phyloP scores from a whole-genome alignment of 1,140 invertebrate species.

The Carcinoscorpius rotundicauda region DNA sequence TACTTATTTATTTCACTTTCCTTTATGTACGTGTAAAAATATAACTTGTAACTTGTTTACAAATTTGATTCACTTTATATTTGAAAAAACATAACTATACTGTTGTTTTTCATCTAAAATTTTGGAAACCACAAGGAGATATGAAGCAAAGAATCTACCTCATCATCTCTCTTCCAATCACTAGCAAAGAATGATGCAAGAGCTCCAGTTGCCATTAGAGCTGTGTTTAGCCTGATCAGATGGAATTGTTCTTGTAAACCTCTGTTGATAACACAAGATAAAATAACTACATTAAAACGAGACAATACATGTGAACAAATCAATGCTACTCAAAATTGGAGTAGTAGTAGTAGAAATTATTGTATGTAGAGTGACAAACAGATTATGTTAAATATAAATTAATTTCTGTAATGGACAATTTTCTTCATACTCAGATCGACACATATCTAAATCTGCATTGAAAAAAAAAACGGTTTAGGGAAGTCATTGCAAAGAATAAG shows the following conservation, averaged over 20 bases:
- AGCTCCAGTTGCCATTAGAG: constrained; percentile 22
- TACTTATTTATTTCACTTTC: not conserved
- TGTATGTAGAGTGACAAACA: too few relatives aligned
- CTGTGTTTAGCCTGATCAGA: constrained; percentile 26
- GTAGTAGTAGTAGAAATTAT: too few relatives aligned
- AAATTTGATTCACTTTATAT: not conserved
- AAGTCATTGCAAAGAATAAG: too few relatives aligned
- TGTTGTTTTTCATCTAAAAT: not conserved
- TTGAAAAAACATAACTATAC: not conserved
- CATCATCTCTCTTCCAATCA: constrained; percentile 20
- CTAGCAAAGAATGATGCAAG: constrained; percentile 23
- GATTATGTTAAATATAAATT: too few relatives aligned
- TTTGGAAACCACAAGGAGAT: not conserved
- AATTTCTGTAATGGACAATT: too few relatives aligned
- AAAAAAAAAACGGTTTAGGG: too few relatives aligned
- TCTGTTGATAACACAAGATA: constrained; percentile 12
- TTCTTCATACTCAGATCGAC: too few relatives aligned
- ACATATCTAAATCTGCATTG: too few relatives aligned
- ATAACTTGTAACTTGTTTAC: not conserved
- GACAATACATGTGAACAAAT: too few relatives aligned
- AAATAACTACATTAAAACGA: not conserved
- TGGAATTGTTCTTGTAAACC: constrained; percentile 29
- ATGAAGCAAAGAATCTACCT: constrained; percentile 12
- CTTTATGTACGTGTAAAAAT: not conserved
- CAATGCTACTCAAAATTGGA: too few relatives aligned